These are phyloP conservation scores for Fistularia commersonii DNA, from an alignment of 2,797 vertebrate species.

Conservation along the genomic window DNA sequence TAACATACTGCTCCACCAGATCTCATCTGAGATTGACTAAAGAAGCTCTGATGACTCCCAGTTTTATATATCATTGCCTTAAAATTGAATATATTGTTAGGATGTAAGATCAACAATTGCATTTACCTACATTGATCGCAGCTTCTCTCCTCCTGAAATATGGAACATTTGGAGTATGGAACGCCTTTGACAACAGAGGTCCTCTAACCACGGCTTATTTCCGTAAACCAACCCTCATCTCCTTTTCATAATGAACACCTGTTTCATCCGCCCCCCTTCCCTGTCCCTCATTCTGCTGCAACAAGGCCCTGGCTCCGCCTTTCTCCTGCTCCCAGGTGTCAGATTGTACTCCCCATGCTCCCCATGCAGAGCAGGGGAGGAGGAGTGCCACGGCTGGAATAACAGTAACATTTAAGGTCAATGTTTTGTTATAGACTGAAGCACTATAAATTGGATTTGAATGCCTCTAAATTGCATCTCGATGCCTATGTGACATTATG, in stretches of 20 bases:
- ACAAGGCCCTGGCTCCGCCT: conserved; percentile 19
- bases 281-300: conserved; percentile 2
- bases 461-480: too few relatives aligned
- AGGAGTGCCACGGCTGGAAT: conserved; percentile 13
- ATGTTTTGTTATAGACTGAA: too few relatives aligned
- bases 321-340: conserved; percentile 44
- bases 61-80: too few relatives aligned
- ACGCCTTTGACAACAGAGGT: background rate
- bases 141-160: background rate
- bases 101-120: background rate
- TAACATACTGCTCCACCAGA: too few relatives aligned
- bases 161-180: background rate
- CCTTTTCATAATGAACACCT: conserved; percentile 28
- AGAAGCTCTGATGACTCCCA: too few relatives aligned
- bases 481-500: too few relatives aligned
- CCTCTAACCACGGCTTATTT: conserved; percentile 17
- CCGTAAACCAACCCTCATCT: conserved; percentile 8
- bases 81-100: too few relatives aligned
- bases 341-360: conserved; percentile 17
- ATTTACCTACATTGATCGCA: conserved; percentile 30
- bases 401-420: too few relatives aligned
- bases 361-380: conserved; percentile 7
- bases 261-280: conserved; percentile 7
- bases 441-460: too few relatives aligned
- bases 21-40: too few relatives aligned